Base-by-base conservation (phyloP, 1,140 invertebrate genomes). In the Telenomus remus region DNA sequence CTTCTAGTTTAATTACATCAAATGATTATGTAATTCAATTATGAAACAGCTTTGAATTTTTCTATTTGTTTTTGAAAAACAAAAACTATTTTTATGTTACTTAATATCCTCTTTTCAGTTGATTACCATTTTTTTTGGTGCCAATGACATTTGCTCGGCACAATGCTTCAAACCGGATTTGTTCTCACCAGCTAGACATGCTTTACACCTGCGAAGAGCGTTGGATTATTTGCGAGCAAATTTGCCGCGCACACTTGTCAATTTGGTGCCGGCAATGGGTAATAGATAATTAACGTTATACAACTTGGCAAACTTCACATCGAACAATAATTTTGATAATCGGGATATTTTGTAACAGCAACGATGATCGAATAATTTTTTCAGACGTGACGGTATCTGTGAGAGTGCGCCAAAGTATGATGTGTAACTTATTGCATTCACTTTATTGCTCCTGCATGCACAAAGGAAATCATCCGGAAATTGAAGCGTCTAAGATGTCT, bases 101-200 rank as follows among this genome's bases (percentile, higher is more conserved):
- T 44, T 44, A 13, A 14, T 13, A 13, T 44, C 7, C 2, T 44
- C 60, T 5, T 12, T 85, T 4, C 78, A 90, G 89, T 66, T 92
- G 85, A 87, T 96, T n/a, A 95, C 94, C 0, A 87, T 96, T n/a
- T 92, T 96, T 79, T 93, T 95, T 57, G 95, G 95, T 9, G 94
- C 93, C 37, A 96, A 96, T 82, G 94, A 96, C 83, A 89, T 96
- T 10, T 96, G 95, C 81, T 93, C 92, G 0, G 93, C 91, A 0
- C 93, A 94, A 37, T 94, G 93, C 79, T 91, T 90, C 69, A 89
- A 90, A 59, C 90, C 90, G 0, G 87, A 90, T 0, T 81, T 86
- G 49, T 91, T 90, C 80, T 92, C 91, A 0, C 90, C 90, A 0
- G 79, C 88, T 0, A 90, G 89, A 12, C 93, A 94, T 80, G 89